Evolutionary conservation across 2,113 vertebrate species (phyloP), one percentile per base, ranked within the genome.

Genomic region (Pseudopipra pipra): DNA sequence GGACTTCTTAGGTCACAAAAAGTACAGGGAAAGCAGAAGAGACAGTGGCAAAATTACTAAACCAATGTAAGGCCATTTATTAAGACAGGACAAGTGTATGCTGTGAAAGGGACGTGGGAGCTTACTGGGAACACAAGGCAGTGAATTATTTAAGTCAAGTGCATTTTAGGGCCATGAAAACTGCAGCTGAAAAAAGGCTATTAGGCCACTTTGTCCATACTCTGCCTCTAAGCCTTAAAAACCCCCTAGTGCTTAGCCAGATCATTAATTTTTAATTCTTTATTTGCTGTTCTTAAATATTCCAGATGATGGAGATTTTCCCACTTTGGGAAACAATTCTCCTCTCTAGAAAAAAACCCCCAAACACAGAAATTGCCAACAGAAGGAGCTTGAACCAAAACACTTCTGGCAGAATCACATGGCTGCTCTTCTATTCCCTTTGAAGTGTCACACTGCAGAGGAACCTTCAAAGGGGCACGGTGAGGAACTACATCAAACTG

Each of bases 101-200:
- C 44, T 89, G 70, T 58, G 83, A 75, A 84, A 89, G 28, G 41
- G 66, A 41, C 70, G 65, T 75, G 16, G 76, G 33, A 90, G 9
- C 66, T 71, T 61, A 52, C 44, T 92, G 65, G 51, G 68, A 88
- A 47, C 76, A 74, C 24, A 71, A 59, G 11, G 20, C 39, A 88
- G 61, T 95, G 90, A 96, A 97, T 96, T 96, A 94, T 92, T 96
- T 81, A 96, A 84, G 55, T 63, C 43, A 61, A 89, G 10, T 47
- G 12, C 78, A 70, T 95, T 90, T 95, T 75, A 92, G 41, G 80
- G 58, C 62, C 41, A 43, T 46, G 66, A 84, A 91, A 92, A 72
- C 52, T 27, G 1, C 47, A 80, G 21, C 58, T 87, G n/a, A 61
- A 73, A 84, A 91, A 83, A 68, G 52, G 66, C 65, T 68, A 28